Evolutionary conservation across 1,140 invertebrate species (phyloP), one percentile per base, ranked within the genome.

Genomic region (Diabrotica virgifera): DNA sequence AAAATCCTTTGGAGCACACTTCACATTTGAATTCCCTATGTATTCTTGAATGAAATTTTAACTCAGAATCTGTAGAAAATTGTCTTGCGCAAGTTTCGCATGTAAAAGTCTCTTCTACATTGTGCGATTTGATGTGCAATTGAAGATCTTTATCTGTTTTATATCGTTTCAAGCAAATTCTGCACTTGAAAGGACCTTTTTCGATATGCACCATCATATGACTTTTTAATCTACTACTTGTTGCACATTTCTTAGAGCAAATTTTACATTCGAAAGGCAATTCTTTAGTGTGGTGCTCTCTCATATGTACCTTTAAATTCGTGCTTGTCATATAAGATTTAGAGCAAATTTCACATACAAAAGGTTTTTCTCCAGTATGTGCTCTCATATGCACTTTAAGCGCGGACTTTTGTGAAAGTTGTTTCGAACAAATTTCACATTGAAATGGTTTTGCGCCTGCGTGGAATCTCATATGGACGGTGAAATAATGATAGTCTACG

Each of bases 101-200:
- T 24, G 24, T 2, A 24, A 24, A 24, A 24, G 24, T 24, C 4
- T 24, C 78, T 0, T 79, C 71, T 6, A 81, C 82, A 14, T 77
- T 80, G 69, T 86, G 85, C 12, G 83, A 81, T 77, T 83, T 80
- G 77, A 85, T 81, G 69, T 88, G 86, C 12, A 82, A 80, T 59
- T 82, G 82, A 37, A 87, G 74, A 59, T 84, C 85, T 64, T 83
- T 82, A 36, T 14, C 14, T 14, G 10, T n/a, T 24, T 10, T 55
- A 35, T 24, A 55, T 6, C 8, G 10, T 14, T 55, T 55, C 6
- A 9, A 55, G 14, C 53, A 55, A 10, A 55, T 9, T 13, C 24
- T 8, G 6, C n/a, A 55, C 11, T 24, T 13, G 36, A 8, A 4
- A 24, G 24, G 24, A 24, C 1, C 24, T 4, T 24, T 24, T 24